A percentile compares a stretch with the other conserved stretches of the same genome.
Conservation (phyloP, 2,797 vertebrate species). For the Hydrophis major region DNA sequence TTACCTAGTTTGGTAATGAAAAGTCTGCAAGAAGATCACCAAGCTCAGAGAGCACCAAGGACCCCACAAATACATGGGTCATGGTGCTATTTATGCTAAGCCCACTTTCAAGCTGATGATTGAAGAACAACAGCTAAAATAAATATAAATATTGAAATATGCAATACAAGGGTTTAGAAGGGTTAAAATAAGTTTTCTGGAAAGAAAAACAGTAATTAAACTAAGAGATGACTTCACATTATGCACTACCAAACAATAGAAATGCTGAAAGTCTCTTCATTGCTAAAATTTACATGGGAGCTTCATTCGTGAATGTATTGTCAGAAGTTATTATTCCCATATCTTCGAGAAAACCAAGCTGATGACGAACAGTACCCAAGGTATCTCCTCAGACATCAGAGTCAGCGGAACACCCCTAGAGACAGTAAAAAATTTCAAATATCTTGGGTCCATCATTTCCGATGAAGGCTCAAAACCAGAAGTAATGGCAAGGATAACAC, state of each 20-base stretch:
- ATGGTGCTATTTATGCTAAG: neutral
- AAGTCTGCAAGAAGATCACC: neutral
- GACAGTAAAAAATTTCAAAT: too few relatives aligned
- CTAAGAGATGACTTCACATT: constrained; percentile 23
- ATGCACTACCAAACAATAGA: constrained; percentile 34
- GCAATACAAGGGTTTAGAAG: neutral
- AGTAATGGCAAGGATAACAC: too few relatives aligned
- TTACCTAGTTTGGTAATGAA: neutral
- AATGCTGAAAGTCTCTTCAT: constrained; percentile 37
- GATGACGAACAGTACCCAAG: too few relatives aligned
- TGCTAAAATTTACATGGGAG: constrained; percentile 36
- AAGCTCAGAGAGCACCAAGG: neutral
- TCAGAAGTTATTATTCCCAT: constrained; percentile 27
- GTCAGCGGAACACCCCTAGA: too few relatives aligned
- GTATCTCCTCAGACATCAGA: too few relatives aligned
- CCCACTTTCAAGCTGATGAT: neutral
- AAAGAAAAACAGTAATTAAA: constrained; percentile 30
- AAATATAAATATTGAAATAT: neutral
- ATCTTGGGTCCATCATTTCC: too few relatives aligned
- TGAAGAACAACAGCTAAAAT: neutral
- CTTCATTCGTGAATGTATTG: constrained; percentile 42
- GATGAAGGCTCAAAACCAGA: too few relatives aligned
- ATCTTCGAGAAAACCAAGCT: too few relatives aligned
- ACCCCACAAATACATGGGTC: neutral
- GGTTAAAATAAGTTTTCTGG: constrained; percentile 24